These are phyloP conservation scores for Pagetopsis macropterus DNA, from an alignment of 2,797 vertebrate species.

Conservation along the genomic window DNA sequence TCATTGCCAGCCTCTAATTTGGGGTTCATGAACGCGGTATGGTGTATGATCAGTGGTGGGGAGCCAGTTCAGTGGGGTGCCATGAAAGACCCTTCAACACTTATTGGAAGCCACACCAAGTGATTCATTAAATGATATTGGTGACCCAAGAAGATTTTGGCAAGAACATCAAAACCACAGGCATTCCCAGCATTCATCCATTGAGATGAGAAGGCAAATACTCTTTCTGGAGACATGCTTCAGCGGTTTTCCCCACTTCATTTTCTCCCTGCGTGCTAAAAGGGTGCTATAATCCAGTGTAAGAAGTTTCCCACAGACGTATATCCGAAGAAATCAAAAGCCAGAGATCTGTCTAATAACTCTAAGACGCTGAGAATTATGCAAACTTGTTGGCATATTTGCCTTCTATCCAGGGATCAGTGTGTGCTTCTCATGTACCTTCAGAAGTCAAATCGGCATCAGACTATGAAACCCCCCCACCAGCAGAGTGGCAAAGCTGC, in stretches of 20 bases:
- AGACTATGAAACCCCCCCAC: constrained; percentile 55
- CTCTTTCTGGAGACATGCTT: constrained; percentile 47
- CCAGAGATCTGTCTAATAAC: constrained; percentile 42
- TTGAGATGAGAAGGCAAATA: constrained; percentile 62
- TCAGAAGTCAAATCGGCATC: constrained; percentile 45
- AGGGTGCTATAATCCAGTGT: constrained; percentile 26
- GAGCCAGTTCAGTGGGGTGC: constrained; percentile 64
- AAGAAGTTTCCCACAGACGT: constrained; percentile 49
- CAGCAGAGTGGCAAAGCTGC: constrained; percentile 58
- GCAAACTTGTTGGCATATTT: constrained; percentile 45
- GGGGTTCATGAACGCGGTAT: constrained; percentile 46
- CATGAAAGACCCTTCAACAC: constrained; percentile 60
- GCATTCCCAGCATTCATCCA: constrained; percentile 59
- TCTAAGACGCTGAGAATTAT: constrained; percentile 34
- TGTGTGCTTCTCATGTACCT: constrained; percentile 55
- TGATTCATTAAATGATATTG: constrained; percentile 74
- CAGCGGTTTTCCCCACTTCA: constrained; percentile 55
- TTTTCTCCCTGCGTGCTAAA: constrained; percentile 53
- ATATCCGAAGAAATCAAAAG: constrained; percentile 35
- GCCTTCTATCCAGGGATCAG: constrained; percentile 47
- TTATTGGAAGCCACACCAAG: constrained; percentile 63
- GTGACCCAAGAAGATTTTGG: constrained; percentile 67
- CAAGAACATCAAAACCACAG: constrained; percentile 70
- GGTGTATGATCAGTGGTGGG: constrained; percentile 61
- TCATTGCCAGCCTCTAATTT: constrained; percentile 58